Conservation (phyloP, 2,113 vertebrate genomes). For the Orcinus orca region DNA sequence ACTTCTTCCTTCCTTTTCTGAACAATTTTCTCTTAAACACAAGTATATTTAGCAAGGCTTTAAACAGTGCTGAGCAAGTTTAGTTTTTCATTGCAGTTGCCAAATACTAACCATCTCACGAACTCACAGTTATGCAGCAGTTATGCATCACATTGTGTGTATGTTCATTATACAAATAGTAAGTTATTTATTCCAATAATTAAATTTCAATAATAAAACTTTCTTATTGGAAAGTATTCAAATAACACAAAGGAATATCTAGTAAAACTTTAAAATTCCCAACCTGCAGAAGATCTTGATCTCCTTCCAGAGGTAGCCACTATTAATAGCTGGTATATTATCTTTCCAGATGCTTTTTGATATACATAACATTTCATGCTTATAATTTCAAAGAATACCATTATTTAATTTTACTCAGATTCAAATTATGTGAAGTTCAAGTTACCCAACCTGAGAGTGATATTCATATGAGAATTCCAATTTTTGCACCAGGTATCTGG, state of each 20-base stretch:
- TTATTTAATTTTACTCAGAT: not conserved
- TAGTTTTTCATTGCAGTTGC: not conserved
- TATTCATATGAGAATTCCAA: not conserved
- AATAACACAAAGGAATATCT: not conserved
- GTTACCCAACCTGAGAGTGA: not conserved
- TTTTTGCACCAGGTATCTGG: not conserved
- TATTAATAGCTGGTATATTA: not conserved
- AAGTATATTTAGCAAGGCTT: not conserved
- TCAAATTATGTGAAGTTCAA: not conserved
- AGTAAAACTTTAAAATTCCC: not conserved
- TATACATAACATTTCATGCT: not conserved
- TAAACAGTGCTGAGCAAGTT: not conserved
- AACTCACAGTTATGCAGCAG: not conserved
- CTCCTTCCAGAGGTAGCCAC: not conserved
- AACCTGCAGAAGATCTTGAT: not conserved
- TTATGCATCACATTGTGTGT: not conserved
- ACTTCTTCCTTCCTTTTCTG: not conserved
- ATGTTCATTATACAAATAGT: not conserved
- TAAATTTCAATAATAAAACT: not conserved
- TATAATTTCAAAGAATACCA: not conserved
- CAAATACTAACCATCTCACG: not conserved
- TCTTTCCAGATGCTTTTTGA: not conserved
- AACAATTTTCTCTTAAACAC: not conserved
- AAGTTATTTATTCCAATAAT: not conserved
- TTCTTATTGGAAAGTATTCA: not conserved